Evolutionary conservation across 2,797 vertebrate species (phyloP), one percentile per base, ranked within the genome.

Genomic region (Octomys mimax): DNA sequence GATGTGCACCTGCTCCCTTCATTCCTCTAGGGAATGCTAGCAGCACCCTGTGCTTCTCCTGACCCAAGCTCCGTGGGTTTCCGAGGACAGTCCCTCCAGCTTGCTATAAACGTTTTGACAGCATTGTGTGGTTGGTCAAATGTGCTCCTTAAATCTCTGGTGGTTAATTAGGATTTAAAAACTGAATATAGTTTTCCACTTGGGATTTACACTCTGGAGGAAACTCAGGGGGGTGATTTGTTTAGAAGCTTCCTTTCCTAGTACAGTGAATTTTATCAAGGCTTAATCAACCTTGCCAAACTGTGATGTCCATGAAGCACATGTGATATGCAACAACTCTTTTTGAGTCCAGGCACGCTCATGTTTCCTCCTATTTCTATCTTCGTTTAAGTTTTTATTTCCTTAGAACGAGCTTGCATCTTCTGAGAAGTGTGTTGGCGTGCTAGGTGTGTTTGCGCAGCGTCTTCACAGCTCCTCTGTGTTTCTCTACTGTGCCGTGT

Each of bases 91-190:
- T 70, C 70, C 24, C 39, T 52, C 46, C 73, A 0, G 18, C 49
- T 91, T n/a, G 54, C 83, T 61, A 18, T 19, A 28, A 42, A 62
- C 5, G 21, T 54, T 12, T 11, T 46, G 57, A 52, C 57, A 42
- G 39, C 18, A 1, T 54, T 42, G 46, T 75, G 54, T 42, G 61
- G 57, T 31, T 66, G 21, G 84, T 75, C 33, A 62, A 19, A 26
- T 9, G 22, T 22, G 22, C 77, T 71, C 57, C 21, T 1, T 21
- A 57, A 31, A 52, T 90, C 83, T 87, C 57, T 42, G 36, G 80
- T 81, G 59, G 13, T 66, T 88, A 88, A 89, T 81, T 92, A 61
- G 31, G 46, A 83, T 93, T 39, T 75, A 46, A 36, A 82, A 62
- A 61, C 39, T n/a, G 36, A 87, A 42, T 31, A 16, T 0, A 9